These are phyloP conservation scores for Rhynchonycteris naso DNA, from an alignment of 2,797 vertebrate genomes.

Conservation along the genomic window DNA sequence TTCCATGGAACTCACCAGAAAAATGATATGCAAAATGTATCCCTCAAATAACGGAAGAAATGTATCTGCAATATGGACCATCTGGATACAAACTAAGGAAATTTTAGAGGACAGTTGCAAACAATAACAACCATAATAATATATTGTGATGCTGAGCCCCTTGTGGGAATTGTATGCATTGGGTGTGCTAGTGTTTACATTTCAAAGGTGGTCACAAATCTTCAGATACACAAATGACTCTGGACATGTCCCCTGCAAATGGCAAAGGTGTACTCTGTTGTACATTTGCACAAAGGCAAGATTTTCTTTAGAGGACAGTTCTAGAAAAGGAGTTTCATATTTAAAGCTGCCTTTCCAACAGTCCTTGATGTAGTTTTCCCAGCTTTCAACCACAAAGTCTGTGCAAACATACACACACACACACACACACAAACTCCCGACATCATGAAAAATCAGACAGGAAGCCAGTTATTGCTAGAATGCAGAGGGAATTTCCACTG, in stretches of 20 bases:
- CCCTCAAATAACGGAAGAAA: conserved; percentile 48
- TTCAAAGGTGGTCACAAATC: not conserved
- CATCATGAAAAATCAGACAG: not conserved
- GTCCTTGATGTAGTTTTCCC: not conserved
- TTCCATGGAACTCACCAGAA: not conserved
- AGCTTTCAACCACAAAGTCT: not conserved
- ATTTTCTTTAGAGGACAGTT: not conserved
- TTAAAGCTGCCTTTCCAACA: not conserved
- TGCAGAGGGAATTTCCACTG: not conserved
- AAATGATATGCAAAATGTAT: conserved; percentile 53
- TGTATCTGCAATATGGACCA: conserved; percentile 37
- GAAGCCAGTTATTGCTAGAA: not conserved
- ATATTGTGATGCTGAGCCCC: not conserved
- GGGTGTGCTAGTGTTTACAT: not conserved
- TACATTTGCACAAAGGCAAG: not conserved
- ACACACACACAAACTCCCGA: not conserved
- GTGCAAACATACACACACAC: not conserved
- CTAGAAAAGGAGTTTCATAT: conserved; percentile 20
- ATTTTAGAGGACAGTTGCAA: conserved; percentile 25
- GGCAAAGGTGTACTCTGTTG: not conserved
- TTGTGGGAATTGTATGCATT: not conserved
- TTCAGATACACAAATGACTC: not conserved
- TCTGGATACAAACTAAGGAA: conserved; percentile 57
- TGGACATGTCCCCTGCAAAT: not conserved
- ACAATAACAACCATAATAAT: conserved; percentile 9